phyloP scores from a whole-genome alignment of 1,140 invertebrate species.

The Lycorma delicatula region DNA sequence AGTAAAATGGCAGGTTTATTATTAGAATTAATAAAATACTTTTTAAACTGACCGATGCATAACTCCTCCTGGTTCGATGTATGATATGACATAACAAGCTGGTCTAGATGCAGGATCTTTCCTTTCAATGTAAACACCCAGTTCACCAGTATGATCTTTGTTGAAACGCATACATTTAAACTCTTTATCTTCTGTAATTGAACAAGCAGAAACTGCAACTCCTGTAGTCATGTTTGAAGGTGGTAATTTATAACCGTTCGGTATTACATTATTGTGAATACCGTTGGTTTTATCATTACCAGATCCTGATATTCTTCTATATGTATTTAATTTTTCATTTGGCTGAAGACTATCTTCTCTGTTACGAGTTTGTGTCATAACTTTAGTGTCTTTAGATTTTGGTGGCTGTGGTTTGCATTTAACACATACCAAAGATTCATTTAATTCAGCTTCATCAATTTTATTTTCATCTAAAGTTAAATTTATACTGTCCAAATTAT shows the following conservation, averaged over 20 bases:
- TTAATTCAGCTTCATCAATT: not conserved
- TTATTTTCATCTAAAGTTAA: slow-evolving; percentile 7
- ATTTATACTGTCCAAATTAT: not conserved
- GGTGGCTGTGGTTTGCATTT: slow-evolving; percentile 17
- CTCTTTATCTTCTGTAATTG: slow-evolving; percentile 26
- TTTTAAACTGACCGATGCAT: slow-evolving; percentile 43
- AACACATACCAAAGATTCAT: slow-evolving; percentile 17
- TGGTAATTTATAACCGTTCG: no score
- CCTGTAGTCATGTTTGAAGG: not conserved
- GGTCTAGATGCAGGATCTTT: slow-evolving; percentile 41
- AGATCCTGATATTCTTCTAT: no score
- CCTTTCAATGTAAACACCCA: slow-evolving; percentile 51
- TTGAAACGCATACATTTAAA: slow-evolving; percentile 26
- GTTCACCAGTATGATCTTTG: slow-evolving; percentile 40
- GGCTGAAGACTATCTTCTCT: not conserved
- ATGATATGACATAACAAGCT: slow-evolving; percentile 49
- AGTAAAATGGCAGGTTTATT: not conserved
- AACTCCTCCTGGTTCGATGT: slow-evolving; percentile 46
- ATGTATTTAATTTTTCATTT: no score
- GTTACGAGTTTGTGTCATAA: not conserved
- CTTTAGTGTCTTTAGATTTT: not conserved
- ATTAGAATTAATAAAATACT: not conserved
- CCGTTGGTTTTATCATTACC: no score
- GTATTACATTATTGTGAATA: no score
- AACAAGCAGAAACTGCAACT: no score